Conservation (phyloP, 2,888 invertebrate genomes). For the Dastarcus helophoroides region DNA sequence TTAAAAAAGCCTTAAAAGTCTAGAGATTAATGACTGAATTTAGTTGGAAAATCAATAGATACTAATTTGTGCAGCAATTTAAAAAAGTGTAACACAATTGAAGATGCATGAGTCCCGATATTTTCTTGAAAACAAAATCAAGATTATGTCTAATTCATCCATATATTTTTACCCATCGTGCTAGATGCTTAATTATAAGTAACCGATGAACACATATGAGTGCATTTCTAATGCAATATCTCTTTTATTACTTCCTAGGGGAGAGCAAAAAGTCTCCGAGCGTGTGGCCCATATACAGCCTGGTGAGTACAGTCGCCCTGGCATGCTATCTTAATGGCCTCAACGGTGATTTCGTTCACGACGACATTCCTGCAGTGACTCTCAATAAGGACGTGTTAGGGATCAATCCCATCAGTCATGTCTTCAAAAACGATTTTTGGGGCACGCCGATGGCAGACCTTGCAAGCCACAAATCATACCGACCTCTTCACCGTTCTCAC, state of each 20-base stretch:
- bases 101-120: no score
- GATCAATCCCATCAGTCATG: constrained; percentile 46
- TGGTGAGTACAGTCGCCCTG: constrained; percentile 55
- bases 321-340: constrained; percentile 63
- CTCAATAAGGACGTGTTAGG: constrained; percentile 72
- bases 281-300: constrained; percentile 50
- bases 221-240: no score
- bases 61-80: no score
- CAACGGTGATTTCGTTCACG: constrained; percentile 76
- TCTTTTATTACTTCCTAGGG: constrained; percentile 9
- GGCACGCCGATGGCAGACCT: constrained; percentile 77
- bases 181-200: no score
- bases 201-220: no score
- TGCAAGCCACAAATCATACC: constrained; percentile 76
- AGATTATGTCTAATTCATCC: no score
- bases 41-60: no score
- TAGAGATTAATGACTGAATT: no score
- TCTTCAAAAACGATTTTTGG: constrained; percentile 78
- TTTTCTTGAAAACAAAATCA: no score
- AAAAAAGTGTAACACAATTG: no score
- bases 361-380: constrained; percentile 75
- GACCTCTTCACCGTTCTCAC: constrained; percentile 73
- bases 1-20: no score
- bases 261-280: constrained; percentile 35
- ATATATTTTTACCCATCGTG: no score